Base-by-base conservation (phyloP, 2,113 vertebrate genomes). In the Rhizomys pruinosus region DNA sequence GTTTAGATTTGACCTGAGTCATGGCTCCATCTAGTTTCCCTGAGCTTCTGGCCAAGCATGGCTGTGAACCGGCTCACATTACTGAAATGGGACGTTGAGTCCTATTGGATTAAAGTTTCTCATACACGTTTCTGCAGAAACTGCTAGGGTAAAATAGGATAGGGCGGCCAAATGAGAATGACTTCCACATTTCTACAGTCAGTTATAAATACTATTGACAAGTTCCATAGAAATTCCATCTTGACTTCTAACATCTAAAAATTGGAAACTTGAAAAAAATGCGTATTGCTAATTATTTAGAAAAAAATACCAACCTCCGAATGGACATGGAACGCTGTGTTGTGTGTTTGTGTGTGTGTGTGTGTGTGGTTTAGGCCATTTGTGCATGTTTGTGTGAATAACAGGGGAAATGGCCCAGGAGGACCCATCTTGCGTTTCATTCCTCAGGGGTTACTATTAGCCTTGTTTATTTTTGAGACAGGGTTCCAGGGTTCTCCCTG, bases 161-260 rank as follows among this genome's bases (percentile, higher is more conserved):
- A n/a, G 57, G 23, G 44, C 59, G 63, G 20, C 57, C 66, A 7
- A 32, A 44, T 37, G 12, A 89, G 34, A 73, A 44, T 32, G 73
- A 47, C 44, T 85, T 77, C 10, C 32, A 2, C 19, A 84, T 81
- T 84, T 72, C 64, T 27, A 2, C 15, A 80, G 17, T 39, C n/a
- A 47, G 72, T 9, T 17, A 29, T 52, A 90, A 37, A 47, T 66
- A 52, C 37, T 68, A 39, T 27, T 86, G 13, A 61, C 32, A 85
- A 37, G 5, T 69, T 20, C 42, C 55, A 72, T 57, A 22, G 68
- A 72, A 42, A 37, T 47, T 64, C 42, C 55, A 71, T 68, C 63
- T 86, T 52, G 39, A 63, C 89, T 94, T 89, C 74, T 87, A 64
- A 34, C 63, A 71, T 69, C 71, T 81, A 85, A 32, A 61, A 85